These are phyloP conservation scores for Onychostruthus taczanowskii DNA, from an alignment of 2,113 vertebrate genomes.

Conservation along the genomic window DNA sequence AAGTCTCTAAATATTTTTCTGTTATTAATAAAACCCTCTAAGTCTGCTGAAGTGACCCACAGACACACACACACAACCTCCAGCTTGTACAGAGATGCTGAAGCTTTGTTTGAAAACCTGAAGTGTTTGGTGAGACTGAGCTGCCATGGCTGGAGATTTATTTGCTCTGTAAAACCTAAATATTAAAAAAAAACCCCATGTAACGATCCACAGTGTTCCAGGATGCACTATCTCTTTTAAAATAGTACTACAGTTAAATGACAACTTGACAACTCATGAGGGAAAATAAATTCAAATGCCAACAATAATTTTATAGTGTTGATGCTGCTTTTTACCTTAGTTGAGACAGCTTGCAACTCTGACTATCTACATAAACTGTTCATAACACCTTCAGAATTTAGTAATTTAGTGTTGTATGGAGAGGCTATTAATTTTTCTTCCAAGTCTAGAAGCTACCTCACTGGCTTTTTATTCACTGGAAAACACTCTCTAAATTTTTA, in stretches of 20 bases:
- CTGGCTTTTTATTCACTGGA: neutral
- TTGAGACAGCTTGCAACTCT: neutral
- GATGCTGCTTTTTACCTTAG: neutral
- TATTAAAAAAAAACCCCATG: neutral
- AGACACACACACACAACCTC: neutral
- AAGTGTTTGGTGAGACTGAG: neutral
- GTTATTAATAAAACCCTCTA: neutral
- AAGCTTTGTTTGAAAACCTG: neutral
- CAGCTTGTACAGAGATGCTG: neutral
- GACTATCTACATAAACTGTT: neutral
- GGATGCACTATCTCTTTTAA: neutral
- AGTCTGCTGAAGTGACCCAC: neutral
- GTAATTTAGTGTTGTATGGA: neutral
- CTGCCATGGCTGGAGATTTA: neutral
- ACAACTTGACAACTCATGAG: neutral
- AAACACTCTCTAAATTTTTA: neutral
- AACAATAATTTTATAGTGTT: neutral
- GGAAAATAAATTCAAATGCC: neutral
- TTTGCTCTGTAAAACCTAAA: neutral
- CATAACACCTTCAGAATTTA: neutral
- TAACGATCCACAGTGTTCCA: rapidly evolving
- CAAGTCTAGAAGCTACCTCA: neutral
- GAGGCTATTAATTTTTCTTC: neutral
- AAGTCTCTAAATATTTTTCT: neutral
- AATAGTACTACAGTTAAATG: neutral